Conservation (phyloP, 2,797 vertebrate species). For the Spinus pinus region DNA sequence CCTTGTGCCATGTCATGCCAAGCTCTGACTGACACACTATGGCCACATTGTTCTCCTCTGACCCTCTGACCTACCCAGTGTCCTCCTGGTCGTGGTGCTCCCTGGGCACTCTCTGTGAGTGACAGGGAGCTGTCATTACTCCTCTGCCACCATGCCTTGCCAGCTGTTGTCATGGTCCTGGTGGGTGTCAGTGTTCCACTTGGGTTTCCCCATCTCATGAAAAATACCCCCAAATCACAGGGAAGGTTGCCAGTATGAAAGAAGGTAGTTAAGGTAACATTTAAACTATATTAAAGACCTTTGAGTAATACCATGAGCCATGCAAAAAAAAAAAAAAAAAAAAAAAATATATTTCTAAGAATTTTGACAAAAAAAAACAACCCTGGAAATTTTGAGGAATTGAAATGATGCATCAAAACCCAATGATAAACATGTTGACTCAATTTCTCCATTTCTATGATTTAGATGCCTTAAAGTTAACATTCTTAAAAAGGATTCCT, state of each 20-base stretch:
- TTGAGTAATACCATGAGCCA: neutral
- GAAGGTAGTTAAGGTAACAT: neutral
- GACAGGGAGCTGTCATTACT: too few relatives aligned
- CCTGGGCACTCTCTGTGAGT: too few relatives aligned
- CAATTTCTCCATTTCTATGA: neutral
- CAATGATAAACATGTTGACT: neutral
- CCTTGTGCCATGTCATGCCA: neutral
- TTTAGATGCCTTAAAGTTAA: neutral
- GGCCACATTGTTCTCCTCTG: neutral
- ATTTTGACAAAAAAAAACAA: neutral
- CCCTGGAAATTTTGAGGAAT: neutral
- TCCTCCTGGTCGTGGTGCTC: too few relatives aligned
- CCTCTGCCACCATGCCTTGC: neutral
- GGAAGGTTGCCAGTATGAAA: neutral
- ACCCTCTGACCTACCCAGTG: neutral
- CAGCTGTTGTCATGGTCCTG: neutral
- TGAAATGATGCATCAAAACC: neutral
- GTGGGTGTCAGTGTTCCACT: neutral
- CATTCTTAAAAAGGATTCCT: neutral
- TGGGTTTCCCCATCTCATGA: neutral
- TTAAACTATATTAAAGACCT: neutral
- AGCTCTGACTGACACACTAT: too few relatives aligned
- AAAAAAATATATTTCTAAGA: neutral
- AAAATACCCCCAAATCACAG: rapidly evolving
- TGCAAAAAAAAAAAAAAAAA: too few relatives aligned